Evolutionary conservation across 2,797 vertebrate species (phyloP).

Genomic region (Gymnocypris eckloni): DNA sequence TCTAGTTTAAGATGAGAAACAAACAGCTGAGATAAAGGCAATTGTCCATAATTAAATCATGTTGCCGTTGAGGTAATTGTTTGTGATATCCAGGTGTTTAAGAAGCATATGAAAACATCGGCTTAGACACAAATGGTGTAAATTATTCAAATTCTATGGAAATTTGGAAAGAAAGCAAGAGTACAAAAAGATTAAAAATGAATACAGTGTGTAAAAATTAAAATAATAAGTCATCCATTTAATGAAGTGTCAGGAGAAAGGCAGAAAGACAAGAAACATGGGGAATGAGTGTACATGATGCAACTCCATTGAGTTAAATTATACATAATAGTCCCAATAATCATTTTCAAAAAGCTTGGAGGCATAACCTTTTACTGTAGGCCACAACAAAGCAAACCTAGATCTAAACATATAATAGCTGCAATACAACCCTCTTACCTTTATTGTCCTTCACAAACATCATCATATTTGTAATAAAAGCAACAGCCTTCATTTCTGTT

Average conservation of each 20-base stretch:
- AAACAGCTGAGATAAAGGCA: conserved; percentile 43
- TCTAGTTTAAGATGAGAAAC: conserved; percentile 52
- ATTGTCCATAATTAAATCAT: conserved; percentile 40
- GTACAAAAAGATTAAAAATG: conserved; percentile 14
- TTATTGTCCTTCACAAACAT: conserved; percentile 42
- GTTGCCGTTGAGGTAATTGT: conserved; percentile 30
- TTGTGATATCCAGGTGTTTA: conserved; percentile 16
- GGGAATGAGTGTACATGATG: conserved; percentile 28
- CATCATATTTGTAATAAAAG: not conserved
- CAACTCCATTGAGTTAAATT: conserved; percentile 38
- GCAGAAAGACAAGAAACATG: conserved; percentile 12
- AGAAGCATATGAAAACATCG: not conserved
- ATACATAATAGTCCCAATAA: conserved; percentile 49
- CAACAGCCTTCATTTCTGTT: conserved; percentile 39
- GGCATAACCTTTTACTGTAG: conserved; percentile 33
- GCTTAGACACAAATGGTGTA: not conserved
- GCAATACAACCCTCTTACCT: conserved; percentile 43
- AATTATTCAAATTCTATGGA: conserved; percentile 3
- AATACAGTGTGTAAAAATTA: not conserved
- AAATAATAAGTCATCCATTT: conserved; percentile 9
- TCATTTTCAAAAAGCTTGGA: conserved; percentile 45
- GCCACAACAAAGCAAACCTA: conserved; percentile 23
- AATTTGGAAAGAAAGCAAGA: conserved; percentile 24
- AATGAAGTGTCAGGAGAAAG: conserved; percentile 8
- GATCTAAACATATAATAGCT: not conserved